Evolutionary conservation across 2,113 vertebrate species (phyloP), one percentile per base, ranked within the genome.

Genomic region (Galeopterus variegatus): DNA sequence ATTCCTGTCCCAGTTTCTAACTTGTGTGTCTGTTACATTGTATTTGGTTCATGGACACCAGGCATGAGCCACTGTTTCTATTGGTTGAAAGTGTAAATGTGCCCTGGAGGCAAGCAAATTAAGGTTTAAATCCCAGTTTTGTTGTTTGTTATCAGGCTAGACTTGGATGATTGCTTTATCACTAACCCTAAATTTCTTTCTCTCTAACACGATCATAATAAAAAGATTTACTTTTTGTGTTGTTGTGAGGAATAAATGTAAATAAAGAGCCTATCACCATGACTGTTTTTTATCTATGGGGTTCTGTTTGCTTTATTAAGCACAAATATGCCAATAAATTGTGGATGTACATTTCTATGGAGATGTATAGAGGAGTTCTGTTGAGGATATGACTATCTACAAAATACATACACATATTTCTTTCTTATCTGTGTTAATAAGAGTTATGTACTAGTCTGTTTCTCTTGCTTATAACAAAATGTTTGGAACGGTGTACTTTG

Each of bases 101-200:
- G 31, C 45, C 94, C 41, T 69, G 18, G 60, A 80, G 15, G 15
- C 24, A 76, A 80, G 18, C 8, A 73, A 69, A 82, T 50, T 73
- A 73, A 69, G 13, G 19, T 92, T 96, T 94, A 86, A 95, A 72
- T 77, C 4, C 60, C n/a, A 88, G 3, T 28, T 95, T 85, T 86
- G 45, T 15, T 86, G 1, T 73, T 82, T 92, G 48, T 14, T 70
- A 50, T n/a, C 11, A 41, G 28, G 3, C 33, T 56, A 7, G 14
- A 4, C 31, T 82, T 56, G 26, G 0, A 1, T 24, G 18, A 9
- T 60, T 91, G 21, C 11, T 95, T 76, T 90, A 60, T 36, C 13
- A 67, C 19, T 91, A 87, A 82, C 24, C 33, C 36, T 64, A 72
- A 69, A 67, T 45, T 58, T 88, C n/a, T 80, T 72, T 88, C 48